A percentile compares a stretch with the other conserved stretches of the same genome.
These are phyloP conservation scores for Nasonia longicornis DNA, from an alignment of 1,140 invertebrate genomes.

Conservation along the genomic window DNA sequence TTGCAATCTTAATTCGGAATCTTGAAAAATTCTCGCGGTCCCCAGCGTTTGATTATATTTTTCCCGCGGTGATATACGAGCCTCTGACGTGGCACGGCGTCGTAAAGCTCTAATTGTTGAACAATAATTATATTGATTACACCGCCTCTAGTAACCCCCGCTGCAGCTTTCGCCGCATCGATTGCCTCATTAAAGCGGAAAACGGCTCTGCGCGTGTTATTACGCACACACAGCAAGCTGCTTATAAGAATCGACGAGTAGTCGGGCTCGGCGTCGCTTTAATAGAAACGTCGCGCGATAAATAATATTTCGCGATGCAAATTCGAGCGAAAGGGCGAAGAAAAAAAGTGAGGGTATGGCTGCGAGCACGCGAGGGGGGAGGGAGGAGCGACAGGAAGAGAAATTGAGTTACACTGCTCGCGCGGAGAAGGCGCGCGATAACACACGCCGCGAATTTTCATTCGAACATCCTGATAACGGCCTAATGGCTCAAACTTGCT, in stretches of 20 bases:
- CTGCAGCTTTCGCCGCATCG: not conserved
- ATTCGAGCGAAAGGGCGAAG: constrained; percentile 19
- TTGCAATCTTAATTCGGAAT: constrained; percentile 38
- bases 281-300: constrained; percentile 40
- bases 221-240: not conserved
- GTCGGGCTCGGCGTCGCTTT: constrained; percentile 14
- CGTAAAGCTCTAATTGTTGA: constrained; percentile 32
- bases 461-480: constrained; percentile 62
- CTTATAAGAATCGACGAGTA: not conserved
- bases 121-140: constrained; percentile 37
- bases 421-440: constrained; percentile 54
- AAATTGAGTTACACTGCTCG: constrained; percentile 45
- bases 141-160: not conserved
- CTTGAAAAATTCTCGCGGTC: constrained; percentile 17
- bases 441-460: constrained; percentile 61
- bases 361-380: constrained; percentile 7
- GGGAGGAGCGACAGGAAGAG: constrained; percentile 45
- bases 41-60: constrained; percentile 34
- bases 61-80: constrained; percentile 27
- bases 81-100: constrained; percentile 12
- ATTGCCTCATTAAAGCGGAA: not conserved
- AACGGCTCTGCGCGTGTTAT: not conserved
- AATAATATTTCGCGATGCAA: constrained; percentile 41
- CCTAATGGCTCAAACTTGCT: constrained; percentile 59
- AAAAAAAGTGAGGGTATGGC: not conserved